phyloP scores from a whole-genome alignment of 2,888 invertebrate species.

The Yponomeuta cagnagella region DNA sequence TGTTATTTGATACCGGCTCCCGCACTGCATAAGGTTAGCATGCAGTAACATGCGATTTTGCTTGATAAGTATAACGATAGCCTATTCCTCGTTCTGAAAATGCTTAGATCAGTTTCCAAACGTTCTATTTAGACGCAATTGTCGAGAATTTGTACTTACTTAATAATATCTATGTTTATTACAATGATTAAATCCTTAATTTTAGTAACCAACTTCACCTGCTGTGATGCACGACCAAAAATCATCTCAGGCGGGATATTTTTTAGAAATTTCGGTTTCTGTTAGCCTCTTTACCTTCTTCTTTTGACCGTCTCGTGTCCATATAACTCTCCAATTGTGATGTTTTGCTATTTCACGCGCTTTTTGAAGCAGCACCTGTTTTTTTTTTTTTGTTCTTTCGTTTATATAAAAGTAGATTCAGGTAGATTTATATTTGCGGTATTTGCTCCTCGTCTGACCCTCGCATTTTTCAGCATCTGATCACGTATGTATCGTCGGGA shows the following conservation, averaged over 20 bases:
- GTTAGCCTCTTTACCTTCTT: not conserved
- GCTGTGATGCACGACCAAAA: too few relatives aligned
- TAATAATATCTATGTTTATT: too few relatives aligned
- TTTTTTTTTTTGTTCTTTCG: not conserved
- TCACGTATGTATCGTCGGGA: not conserved
- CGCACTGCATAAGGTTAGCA: too few relatives aligned
- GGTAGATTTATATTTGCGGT: not conserved
- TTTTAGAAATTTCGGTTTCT: not conserved
- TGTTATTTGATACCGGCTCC: not conserved
- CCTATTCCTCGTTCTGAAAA: too few relatives aligned
- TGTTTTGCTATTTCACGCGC: not conserved
- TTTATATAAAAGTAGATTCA: not conserved
- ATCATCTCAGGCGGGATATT: not conserved
- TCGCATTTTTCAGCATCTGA: not conserved
- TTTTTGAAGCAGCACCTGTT: not conserved
- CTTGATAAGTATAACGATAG: too few relatives aligned
- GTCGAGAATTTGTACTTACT: too few relatives aligned
- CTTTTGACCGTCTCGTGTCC: conserved; percentile 1
- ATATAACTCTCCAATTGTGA: not conserved
- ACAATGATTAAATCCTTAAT: too few relatives aligned
- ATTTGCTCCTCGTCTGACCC: conserved; percentile 3
- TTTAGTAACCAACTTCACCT: too few relatives aligned
- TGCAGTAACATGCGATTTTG: too few relatives aligned
- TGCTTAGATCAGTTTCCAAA: too few relatives aligned
- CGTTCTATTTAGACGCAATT: too few relatives aligned